Percentiles rank a stretch among this genome's conserved stretches.
phyloP scores from a whole-genome alignment of 53 echinoderm and acorn worm species.

The Mesocentrotus franciscanus region DNA sequence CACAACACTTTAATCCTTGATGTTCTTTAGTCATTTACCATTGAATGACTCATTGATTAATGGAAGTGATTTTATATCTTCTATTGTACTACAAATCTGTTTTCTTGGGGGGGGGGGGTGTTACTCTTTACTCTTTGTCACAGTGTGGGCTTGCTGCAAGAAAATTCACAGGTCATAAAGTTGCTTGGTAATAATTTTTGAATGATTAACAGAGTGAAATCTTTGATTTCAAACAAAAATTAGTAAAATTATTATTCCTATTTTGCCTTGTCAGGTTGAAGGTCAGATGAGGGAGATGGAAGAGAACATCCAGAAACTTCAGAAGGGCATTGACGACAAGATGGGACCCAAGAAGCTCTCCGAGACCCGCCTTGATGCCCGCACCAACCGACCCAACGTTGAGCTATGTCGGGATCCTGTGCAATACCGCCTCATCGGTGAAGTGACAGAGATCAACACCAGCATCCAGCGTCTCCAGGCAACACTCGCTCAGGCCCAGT shows the following conservation, averaged over 20 bases:
- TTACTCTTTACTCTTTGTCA: too few species aligned
- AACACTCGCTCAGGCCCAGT: constrained; percentile 83
- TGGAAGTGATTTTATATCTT: too few species aligned
- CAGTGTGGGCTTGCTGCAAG: too few species aligned
- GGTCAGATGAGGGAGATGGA: constrained; percentile 97
- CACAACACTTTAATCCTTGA: too few species aligned
- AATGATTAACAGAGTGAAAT: background rate
- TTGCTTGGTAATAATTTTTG: too few species aligned
- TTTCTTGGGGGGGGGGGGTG: too few species aligned
- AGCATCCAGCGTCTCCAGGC: constrained; percentile 78
- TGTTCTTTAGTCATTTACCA: too few species aligned
- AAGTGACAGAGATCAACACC: constrained; percentile 88
- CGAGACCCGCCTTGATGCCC: constrained; percentile 87
- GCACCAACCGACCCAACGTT: constrained; percentile 91
- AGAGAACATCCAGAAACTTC: constrained; percentile 92
- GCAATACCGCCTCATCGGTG: constrained; percentile 96
- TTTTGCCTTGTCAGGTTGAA: constrained; percentile 68
- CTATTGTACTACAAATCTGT: too few species aligned
- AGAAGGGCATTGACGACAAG: constrained; percentile 86
- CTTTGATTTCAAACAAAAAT: background rate
- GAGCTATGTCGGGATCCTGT: constrained; percentile 98
- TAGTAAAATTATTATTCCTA: background rate
- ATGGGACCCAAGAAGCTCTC: constrained; percentile 91
- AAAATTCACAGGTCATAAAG: too few species aligned
- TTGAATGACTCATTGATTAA: too few species aligned